A percentile compares a stretch with the other conserved stretches of the same genome.
phyloP scores from a whole-genome alignment of 2,113 vertebrate species.

The Chloebia gouldiae region DNA sequence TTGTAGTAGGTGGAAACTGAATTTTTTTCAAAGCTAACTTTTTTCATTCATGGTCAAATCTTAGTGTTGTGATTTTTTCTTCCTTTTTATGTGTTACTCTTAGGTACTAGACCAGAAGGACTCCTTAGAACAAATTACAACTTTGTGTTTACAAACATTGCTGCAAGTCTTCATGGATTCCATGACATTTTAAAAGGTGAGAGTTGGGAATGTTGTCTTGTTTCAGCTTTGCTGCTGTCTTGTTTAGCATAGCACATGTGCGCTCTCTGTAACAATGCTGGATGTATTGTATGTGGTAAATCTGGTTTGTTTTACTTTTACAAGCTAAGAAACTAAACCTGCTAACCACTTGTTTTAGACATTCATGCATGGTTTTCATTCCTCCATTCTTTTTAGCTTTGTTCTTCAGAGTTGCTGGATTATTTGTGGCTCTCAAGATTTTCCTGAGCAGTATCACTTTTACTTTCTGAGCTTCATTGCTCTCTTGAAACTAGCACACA shows the following conservation, averaged over 20 bases:
- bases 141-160: constrained; percentile 88
- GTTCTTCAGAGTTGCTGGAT: background rate
- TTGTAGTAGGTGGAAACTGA: background rate
- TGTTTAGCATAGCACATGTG: accelerated
- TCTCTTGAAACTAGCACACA: background rate
- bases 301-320: background rate
- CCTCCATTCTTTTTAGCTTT: background rate
- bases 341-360: background rate
- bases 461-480: background rate
- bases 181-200: constrained; percentile 90
- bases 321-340: background rate
- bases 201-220: background rate
- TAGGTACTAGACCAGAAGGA: constrained; percentile 82
- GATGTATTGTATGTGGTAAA: background rate
- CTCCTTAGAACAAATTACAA: constrained; percentile 86
- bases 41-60: background rate
- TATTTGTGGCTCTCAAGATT: background rate
- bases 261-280: background rate
- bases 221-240: background rate
- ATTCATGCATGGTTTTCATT: background rate
- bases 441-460: background rate
- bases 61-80: background rate
- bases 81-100: background rate
- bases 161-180: constrained; percentile 85
- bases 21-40: background rate